Base-by-base conservation (phyloP, 2,888 invertebrate genomes). In the Lobophora halterata region DNA sequence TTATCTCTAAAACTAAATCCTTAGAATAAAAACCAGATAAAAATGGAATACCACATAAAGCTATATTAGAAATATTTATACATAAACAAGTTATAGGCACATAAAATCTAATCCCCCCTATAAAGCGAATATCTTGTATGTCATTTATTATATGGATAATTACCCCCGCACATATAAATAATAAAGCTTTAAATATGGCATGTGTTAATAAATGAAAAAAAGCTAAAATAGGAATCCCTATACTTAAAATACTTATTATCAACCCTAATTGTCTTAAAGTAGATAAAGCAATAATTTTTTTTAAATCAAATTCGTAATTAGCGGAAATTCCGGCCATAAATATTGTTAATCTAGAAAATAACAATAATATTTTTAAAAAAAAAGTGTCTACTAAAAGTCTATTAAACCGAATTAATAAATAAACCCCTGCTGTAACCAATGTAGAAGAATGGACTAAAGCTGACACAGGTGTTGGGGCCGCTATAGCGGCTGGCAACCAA, bases 281-380 rank as follows among this genome's bases (percentile, higher is more conserved):
- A 1, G 93, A 93, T 64, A 92, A 83, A 65, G 93, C 93, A 91
- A 94, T 92, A 90, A 93, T 91, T 83, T 93, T 93, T 76, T 93
- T 93, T 66, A 92, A 86, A 85, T 93, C 93, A 88, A 79, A 89
- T 46, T 91, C 90, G 89, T 88, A 90, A 87, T 88, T 90, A 54
- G 90, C 91, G 0, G 88, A 83, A 61, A 90, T 67, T 0, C 90
- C 89, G 1, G 90, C 80, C 59, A 89, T 89, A 89, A 90, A 88
- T 79, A 91, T 90, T 0, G 91, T 91, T 70, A 91, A 74, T 0
- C 85, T 72, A 31, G 83, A 82, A 61, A 91, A 71, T 67, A 90
- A 79, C 58, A 90, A 71, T 71, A 91, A 80, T 58, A 89, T 61
- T 48, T 75, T 75, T 40, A 80, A 68, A 66, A 89, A 69, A 55